These are phyloP conservation scores for Zenarchopterus dispar DNA, from an alignment of 2,797 vertebrate genomes.

Conservation along the genomic window DNA sequence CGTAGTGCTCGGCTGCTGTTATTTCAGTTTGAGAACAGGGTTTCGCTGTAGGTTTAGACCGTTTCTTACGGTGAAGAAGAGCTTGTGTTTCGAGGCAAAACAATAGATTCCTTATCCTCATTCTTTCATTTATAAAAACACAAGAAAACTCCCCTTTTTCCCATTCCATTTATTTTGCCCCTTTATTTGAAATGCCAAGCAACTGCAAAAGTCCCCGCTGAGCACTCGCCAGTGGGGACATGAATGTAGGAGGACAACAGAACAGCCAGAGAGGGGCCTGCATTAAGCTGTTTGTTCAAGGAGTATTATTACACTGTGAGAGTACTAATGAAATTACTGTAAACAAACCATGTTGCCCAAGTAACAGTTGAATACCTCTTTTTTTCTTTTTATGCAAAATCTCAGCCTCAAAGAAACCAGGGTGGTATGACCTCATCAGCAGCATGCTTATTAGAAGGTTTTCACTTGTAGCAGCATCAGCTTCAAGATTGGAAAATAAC, in stretches of 20 bases:
- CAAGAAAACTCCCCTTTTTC: background rate
- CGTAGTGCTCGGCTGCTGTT: slow-evolving; percentile 1
- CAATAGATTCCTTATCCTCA: background rate
- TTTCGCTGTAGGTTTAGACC: slow-evolving; percentile 6
- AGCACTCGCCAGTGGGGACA: slow-evolving; percentile 41
- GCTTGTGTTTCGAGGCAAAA: background rate
- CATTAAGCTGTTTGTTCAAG: slow-evolving; percentile 46
- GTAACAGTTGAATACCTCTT: slow-evolving; percentile 53
- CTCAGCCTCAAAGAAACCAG: slow-evolving; percentile 10
- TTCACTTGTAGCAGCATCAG: too few species aligned
- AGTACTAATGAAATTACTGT: slow-evolving; percentile 61
- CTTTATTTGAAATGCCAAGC: slow-evolving; percentile 46
- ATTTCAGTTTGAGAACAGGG: slow-evolving; percentile 15
- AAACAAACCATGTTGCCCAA: slow-evolving; percentile 74
- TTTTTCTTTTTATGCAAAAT: slow-evolving; percentile 30
- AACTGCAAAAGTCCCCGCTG: slow-evolving; percentile 44
- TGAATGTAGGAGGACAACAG: slow-evolving; percentile 47
- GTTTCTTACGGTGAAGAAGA: background rate
- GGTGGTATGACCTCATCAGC: background rate
- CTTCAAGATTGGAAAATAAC: too few species aligned
- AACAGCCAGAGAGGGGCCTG: slow-evolving; percentile 59
- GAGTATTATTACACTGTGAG: slow-evolving; percentile 66
- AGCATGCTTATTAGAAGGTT: too few species aligned
- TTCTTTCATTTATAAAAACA: background rate
- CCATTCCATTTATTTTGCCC: background rate